Evolutionary conservation across 2,888 invertebrate genomes (phyloP), one percentile per base, ranked within the genome.

Genomic region (Bunonema sp.): DNA sequence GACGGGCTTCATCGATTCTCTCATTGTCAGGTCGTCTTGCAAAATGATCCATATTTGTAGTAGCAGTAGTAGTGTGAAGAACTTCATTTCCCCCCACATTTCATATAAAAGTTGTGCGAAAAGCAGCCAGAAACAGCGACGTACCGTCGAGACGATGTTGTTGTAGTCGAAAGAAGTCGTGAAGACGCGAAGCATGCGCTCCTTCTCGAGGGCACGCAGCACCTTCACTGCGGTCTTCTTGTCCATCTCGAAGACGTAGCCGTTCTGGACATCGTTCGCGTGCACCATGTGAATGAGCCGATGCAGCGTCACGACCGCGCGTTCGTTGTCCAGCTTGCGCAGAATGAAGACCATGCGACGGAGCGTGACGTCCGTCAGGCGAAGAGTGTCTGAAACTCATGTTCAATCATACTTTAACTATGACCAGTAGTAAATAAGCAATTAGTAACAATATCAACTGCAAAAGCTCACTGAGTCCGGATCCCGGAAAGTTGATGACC

Each of bases 161-260:
- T n/a, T n/a, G n/a, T n/a, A 12, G 12, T 26, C 8, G 28, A 10
- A 26, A 26, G 12, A 26, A 10, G 44, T 37, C 15, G 38, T 49
- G 26, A 41, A 50, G 7, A 57, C 22, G 5, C 46, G 39, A 1
- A 50, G 23, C 4, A 59, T 37, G 3, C 41, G 34, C 35, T 50
- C 46, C 20, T 33, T 42, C 34, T 52, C 44, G 5, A 63, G 42
- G 10, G 61, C 57, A 12, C 51, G 33, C 16, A 63, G 37, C 34
- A 57, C 57, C 43, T 65, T 65, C 36, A 52, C 33, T 15, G 57
- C 38, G 2, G 61, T 59, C 40, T 59, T 65, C 40, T 61, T 59
- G 45, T 65, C 65, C 20, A 66, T 57, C 59, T 61, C 31, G 41
- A 55, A 42, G 21, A 2, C 38, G 36, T 63, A 65, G 20, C 64